phyloP scores from a whole-genome alignment of 2,888 invertebrate genomes.

The Poecilus cupreus region DNA sequence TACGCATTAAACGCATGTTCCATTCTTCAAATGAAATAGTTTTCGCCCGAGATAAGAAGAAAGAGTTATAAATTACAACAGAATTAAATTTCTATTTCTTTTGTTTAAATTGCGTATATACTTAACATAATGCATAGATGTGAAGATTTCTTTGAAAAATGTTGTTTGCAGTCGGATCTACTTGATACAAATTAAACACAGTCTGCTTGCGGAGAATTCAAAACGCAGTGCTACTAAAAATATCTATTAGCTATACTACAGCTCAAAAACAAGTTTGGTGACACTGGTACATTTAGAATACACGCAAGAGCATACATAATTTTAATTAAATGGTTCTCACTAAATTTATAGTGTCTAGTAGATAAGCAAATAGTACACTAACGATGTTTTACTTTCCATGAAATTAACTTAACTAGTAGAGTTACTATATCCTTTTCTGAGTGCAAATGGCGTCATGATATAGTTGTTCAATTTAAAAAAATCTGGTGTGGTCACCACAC shows the following conservation, averaged over 20 bases:
- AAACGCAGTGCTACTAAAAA: not conserved
- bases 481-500: too few species aligned
- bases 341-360: constrained; percentile 42
- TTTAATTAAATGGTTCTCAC: constrained; percentile 41
- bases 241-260: not conserved
- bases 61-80: constrained; percentile 33
- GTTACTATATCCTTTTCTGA: too few species aligned
- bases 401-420: too few species aligned
- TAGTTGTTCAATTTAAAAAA: too few species aligned
- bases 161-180: constrained; percentile 10
- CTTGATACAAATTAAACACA: constrained; percentile 8
- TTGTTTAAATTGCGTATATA: constrained; percentile 36
- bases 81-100: constrained; percentile 42
- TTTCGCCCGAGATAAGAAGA: constrained; percentile 16
- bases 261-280: constrained; percentile 19
- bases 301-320: constrained; percentile 49
- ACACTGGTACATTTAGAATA: constrained; percentile 4
- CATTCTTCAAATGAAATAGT: constrained; percentile 34
- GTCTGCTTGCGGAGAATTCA: not conserved
- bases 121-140: constrained; percentile 29
- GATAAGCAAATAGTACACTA: not conserved
- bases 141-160: constrained; percentile 36
- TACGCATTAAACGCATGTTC: constrained; percentile 4
- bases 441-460: too few species aligned
- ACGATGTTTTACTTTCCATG: too few species aligned